phyloP scores from a whole-genome alignment of 2,113 vertebrate species.

The Nannobrachium achirus region DNA sequence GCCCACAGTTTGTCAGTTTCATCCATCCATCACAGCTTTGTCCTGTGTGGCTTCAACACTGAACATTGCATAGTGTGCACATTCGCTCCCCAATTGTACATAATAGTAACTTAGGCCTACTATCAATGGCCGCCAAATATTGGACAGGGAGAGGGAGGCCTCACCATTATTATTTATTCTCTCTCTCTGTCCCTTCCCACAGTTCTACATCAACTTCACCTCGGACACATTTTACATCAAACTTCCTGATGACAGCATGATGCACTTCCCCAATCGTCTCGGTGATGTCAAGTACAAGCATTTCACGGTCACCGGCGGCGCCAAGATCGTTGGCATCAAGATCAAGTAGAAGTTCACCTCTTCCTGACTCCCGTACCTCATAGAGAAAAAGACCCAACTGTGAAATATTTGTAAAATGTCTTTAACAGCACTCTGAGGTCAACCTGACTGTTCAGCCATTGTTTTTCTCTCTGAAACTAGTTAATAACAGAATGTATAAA shows the following conservation, averaged over 20 bases:
- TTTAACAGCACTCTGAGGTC: conserved; percentile 6
- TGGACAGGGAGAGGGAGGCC: too few species aligned
- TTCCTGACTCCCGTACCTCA: background rate
- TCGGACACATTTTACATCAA: conserved; percentile 74
- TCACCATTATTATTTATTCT: background rate
- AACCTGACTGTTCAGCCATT: background rate
- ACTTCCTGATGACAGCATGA: conserved; percentile 70
- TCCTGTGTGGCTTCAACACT: too few species aligned
- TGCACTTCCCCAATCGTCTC: conserved; percentile 78
- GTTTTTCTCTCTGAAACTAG: background rate
- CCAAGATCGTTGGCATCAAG: conserved; percentile 68
- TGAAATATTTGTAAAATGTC: background rate
- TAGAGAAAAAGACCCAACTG: background rate
- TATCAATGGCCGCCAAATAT: too few species aligned
- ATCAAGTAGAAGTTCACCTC: conserved; percentile 62
- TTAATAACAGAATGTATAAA: too few species aligned
- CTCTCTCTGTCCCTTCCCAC: background rate
- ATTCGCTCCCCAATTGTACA: too few species aligned
- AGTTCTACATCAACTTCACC: conserved; percentile 77
- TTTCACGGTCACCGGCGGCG: conserved; percentile 66
- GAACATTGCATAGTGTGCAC: too few species aligned
- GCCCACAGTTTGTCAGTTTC: too few species aligned
- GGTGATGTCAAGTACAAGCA: conserved; percentile 74
- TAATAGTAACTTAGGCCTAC: too few species aligned
- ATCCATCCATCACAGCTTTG: too few species aligned